These are phyloP conservation scores for Sarcophaga rosellei DNA, from an alignment of 2,888 invertebrate genomes.

Conservation along the genomic window DNA sequence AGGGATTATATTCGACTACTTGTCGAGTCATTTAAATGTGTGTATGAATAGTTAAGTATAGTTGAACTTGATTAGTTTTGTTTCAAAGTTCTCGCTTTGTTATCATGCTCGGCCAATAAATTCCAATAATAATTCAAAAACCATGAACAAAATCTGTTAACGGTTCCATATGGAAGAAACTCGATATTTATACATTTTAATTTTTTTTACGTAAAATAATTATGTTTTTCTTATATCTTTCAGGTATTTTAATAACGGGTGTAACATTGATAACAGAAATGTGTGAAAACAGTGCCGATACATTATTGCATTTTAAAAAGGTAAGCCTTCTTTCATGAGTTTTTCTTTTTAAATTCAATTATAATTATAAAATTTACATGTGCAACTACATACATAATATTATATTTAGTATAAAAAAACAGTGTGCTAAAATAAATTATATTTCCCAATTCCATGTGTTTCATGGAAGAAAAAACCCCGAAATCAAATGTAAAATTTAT, in stretches of 20 bases:
- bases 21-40: too few relatives aligned
- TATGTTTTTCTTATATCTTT: conserved; percentile 14
- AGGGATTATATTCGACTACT: too few relatives aligned
- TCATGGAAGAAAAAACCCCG: background rate
- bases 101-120: too few relatives aligned
- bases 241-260: conserved; percentile 96
- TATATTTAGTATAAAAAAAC: background rate
- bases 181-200: background rate
- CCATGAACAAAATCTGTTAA: too few relatives aligned
- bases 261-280: conserved; percentile 99
- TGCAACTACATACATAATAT: background rate
- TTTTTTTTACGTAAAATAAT: background rate
- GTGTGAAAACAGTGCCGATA: conserved; percentile 99
- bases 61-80: too few relatives aligned
- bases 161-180: background rate
- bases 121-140: too few relatives aligned
- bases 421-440: background rate
- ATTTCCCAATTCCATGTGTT: background rate
- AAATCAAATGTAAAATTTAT: background rate
- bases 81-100: too few relatives aligned
- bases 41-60: too few relatives aligned
- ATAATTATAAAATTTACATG: background rate
- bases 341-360: background rate
- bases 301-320: conserved; percentile 98
- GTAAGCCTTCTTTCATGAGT: conserved; percentile 83